Percentiles rank a stretch among this genome's conserved stretches.
phyloP scores from a whole-genome alignment of 2,888 invertebrate species.

The Euplagia quadripunctaria region DNA sequence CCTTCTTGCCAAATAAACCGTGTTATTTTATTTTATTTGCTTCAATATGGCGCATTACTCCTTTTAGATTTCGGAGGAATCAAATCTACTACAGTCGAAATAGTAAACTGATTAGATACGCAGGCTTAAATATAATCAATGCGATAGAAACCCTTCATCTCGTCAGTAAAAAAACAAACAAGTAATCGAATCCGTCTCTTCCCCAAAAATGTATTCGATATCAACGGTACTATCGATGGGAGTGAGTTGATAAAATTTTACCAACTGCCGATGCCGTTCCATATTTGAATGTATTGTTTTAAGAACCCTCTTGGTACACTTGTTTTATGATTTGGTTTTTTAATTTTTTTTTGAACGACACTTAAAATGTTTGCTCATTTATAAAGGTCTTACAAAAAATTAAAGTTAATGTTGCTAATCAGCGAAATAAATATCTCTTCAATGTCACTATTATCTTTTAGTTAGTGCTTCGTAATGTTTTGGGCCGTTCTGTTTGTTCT shows the following conservation, averaged over 20 bases:
- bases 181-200: conserved; percentile 12
- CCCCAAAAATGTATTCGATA: conserved; percentile 20
- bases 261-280: neutral
- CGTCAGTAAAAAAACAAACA: conserved; percentile 9
- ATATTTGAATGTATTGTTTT: conserved; percentile 6
- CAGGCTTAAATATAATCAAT: neutral
- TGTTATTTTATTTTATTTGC: conserved; percentile 42
- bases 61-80: neutral
- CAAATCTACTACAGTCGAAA: neutral
- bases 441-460: too few species aligned
- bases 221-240: conserved; percentile 5
- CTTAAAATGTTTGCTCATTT: too few species aligned
- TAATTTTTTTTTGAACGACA: too few species aligned
- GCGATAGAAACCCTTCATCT: conserved; percentile 1
- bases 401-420: too few species aligned
- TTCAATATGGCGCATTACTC: conserved; percentile 19
- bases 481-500: too few species aligned
- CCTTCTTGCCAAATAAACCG: conserved; percentile 38
- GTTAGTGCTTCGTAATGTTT: too few species aligned
- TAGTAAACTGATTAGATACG: conserved; percentile 4
- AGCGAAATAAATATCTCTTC: too few species aligned
- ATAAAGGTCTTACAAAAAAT: too few species aligned
- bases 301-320: neutral
- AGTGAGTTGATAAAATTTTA: conserved; percentile 17
- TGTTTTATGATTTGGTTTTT: neutral